Evolutionary conservation across 1,140 invertebrate genomes (phyloP), one percentile per base, ranked within the genome.

Genomic region (Drosophila ananassae): DNA sequence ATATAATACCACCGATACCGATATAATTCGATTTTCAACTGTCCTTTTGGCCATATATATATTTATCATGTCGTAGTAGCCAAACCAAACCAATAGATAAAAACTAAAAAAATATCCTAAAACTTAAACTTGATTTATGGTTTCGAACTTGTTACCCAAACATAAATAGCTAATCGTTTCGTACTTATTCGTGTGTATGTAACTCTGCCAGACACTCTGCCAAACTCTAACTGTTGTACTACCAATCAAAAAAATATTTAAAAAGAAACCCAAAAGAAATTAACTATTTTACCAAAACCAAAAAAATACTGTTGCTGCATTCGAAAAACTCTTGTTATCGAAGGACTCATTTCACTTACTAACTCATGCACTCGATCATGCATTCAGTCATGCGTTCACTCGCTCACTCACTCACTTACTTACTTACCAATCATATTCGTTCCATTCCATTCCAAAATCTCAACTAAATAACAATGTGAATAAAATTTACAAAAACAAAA

Each of bases 41-140:
- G 34, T 37, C 34, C 67, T 32, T 30, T 50, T 57, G 63, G 48
- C 30, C 39, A 32, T 67, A 17, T 46, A 46, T 67, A 82, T 67
- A 82, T 74, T 82, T 77, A 79, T 78, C 79, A 79, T 79, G 60
- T 76, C 57, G 78, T 80, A 82, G 79, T 74, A 56, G 46, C 62
- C 53, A 54, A 39, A 56, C 48, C 12, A 67, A 64, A 75, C 75
- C 55, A 56, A 80, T 85, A 84, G 54, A 71, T 57, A 68, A 55
- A 57, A 44, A 69, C 44, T 22, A 13, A 22, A 9, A 56, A 50
- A 53, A 39, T 34, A 63, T 51, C 39, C 51, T 37, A 48, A 79
- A 79, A 72, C 75, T 66, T 64, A 79, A 79, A 72, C 75, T 66
- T 64, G 77, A 50, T 44, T 77, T 81, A 81, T 81, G 58, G 79